These are phyloP conservation scores for Calosoma granatense DNA, from an alignment of 1,140 invertebrate species.

Conservation along the genomic window DNA sequence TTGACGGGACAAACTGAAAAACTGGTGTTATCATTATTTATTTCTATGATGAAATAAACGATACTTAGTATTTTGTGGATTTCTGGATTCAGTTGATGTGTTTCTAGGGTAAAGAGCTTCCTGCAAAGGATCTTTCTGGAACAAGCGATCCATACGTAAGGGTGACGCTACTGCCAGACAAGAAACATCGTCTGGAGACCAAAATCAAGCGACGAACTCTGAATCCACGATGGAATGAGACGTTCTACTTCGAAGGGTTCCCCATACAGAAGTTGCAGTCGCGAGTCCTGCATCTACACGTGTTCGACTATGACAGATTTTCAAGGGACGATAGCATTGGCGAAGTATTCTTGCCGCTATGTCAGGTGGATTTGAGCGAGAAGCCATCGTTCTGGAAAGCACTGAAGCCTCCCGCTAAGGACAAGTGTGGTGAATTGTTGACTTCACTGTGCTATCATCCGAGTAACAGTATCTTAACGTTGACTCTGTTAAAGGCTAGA, in stretches of 20 bases:
- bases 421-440: conserved; percentile 84
- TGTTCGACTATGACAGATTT: conserved; percentile 93
- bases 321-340: conserved; percentile 92
- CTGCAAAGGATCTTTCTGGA: conserved; percentile 88
- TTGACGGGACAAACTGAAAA: no score
- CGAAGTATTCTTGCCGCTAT: conserved; percentile 87
- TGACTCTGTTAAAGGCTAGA: conserved; percentile 80
- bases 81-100: no score
- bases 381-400: conserved; percentile 89
- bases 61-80: no score
- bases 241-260: conserved; percentile 95
- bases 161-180: conserved; percentile 89
- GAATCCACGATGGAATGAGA: conserved; percentile 96
- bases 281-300: conserved; percentile 84
- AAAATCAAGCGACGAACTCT: conserved; percentile 93
- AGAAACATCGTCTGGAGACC: conserved; percentile 91
- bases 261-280: conserved; percentile 88
- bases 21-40: no score
- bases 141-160: conserved; percentile 89
- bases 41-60: no score
- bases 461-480: conserved; percentile 77
- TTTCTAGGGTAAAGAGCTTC: conserved; percentile 83
- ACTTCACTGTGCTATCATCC: conserved; percentile 87
- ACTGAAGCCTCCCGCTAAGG: conserved; percentile 82
- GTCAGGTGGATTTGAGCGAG: conserved; percentile 84